Conservation (phyloP, 2,113 vertebrate genomes). For the Coptodon rendalli region DNA sequence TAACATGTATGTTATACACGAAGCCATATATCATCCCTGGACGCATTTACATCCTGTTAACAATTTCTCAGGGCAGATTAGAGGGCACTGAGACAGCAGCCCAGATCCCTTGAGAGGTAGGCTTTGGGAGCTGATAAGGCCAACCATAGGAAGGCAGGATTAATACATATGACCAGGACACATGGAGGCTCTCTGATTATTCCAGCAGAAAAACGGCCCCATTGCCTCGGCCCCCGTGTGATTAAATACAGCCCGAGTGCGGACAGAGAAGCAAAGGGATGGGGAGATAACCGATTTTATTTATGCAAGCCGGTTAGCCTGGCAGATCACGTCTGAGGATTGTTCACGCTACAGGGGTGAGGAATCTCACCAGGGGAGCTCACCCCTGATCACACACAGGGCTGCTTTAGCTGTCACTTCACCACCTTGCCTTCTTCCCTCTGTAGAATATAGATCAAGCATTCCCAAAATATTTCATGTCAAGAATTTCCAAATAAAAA, state of each 20-base stretch:
- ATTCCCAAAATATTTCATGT: constrained; percentile 45
- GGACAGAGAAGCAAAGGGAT: constrained; percentile 63
- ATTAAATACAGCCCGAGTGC: constrained; percentile 71
- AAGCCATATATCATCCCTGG: constrained; percentile 73
- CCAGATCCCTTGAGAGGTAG: constrained; percentile 73
- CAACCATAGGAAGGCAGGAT: constrained; percentile 74
- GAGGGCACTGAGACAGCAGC: constrained; percentile 66
- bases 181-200: constrained; percentile 73
- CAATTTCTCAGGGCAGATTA: constrained; percentile 77
- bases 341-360: constrained; percentile 70
- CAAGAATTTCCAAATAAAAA: constrained; percentile 15
- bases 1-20: constrained; percentile 74
- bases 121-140: constrained; percentile 79
- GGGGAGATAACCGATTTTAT: constrained; percentile 75
- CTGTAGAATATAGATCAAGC: constrained; percentile 49
- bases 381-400: constrained; percentile 66
- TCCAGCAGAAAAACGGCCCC: constrained; percentile 69
- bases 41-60: constrained; percentile 81
- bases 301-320: constrained; percentile 72
- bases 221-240: constrained; percentile 63
- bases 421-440: constrained; percentile 26
- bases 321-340: constrained; percentile 69
- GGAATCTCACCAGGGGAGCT: constrained; percentile 63
- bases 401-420: constrained; percentile 56
- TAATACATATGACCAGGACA: constrained; percentile 77